phyloP scores from a whole-genome alignment of 2,888 invertebrate species.

The Drosophila demipolita region DNA sequence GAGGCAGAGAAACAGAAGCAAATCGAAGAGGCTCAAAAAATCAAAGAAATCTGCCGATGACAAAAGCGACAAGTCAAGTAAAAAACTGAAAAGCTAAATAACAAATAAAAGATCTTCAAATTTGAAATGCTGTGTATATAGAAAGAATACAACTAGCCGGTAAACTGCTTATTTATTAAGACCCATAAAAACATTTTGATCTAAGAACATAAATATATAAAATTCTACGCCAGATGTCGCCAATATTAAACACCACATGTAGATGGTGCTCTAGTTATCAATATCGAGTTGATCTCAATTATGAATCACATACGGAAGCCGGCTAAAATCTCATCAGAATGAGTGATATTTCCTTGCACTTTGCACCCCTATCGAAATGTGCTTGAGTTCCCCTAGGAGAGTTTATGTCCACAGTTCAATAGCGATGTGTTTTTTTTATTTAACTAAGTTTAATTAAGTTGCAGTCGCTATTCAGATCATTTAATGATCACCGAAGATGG shows the following conservation, averaged over 20 bases:
- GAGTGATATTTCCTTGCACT: slow-evolving; percentile 11
- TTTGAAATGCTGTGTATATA: slow-evolving; percentile 31
- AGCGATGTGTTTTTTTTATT: too few species aligned
- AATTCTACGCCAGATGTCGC: not conserved
- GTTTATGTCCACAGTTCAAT: slow-evolving; percentile 26
- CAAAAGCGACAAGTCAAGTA: slow-evolving; percentile 47
- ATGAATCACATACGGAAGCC: slow-evolving; percentile 28
- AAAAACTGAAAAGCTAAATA: slow-evolving; percentile 51
- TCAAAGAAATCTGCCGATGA: slow-evolving; percentile 28
- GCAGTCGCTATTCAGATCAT: not conserved
- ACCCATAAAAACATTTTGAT: slow-evolving; percentile 21
- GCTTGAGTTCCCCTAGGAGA: not conserved
- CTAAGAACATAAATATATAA: not conserved
- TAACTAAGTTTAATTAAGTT: slow-evolving; percentile 3
- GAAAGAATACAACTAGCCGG: slow-evolving; percentile 33
- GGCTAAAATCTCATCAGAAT: not conserved
- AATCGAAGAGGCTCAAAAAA: slow-evolving; percentile 64
- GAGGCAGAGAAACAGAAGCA: slow-evolving; percentile 76
- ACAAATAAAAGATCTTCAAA: slow-evolving; percentile 13
- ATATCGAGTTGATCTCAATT: not conserved
- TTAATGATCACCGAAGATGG: not conserved
- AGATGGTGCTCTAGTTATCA: slow-evolving; percentile 19
- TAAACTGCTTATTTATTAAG: slow-evolving; percentile 55
- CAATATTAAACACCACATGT: not conserved
- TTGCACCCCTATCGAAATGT: slow-evolving; percentile 14